Evolutionary conservation across 2,888 invertebrate species (phyloP).

Genomic region (Perithous albicinctus): DNA sequence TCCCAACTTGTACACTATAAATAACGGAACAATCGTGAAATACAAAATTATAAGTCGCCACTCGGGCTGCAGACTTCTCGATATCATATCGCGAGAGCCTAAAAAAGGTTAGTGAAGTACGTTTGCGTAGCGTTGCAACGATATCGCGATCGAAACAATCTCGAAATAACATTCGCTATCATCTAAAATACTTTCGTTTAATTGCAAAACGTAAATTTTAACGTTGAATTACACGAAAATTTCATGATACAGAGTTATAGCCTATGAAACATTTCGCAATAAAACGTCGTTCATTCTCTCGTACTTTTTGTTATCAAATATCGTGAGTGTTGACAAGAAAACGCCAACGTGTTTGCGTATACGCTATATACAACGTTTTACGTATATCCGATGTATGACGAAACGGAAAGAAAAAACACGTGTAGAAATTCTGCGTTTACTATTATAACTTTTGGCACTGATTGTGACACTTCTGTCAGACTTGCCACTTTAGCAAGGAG

Average conservation of each 20-base stretch:
- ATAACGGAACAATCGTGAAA: slow-evolving; percentile 16
- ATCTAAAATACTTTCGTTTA: background rate
- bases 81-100: slow-evolving; percentile 21
- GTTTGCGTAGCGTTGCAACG: background rate
- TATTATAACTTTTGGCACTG: slow-evolving; percentile 53
- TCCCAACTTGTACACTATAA: background rate
- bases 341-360: slow-evolving; percentile 12
- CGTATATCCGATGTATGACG: slow-evolving; percentile 34
- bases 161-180: slow-evolving; percentile 15
- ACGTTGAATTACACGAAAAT: slow-evolving; percentile 1
- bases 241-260: background rate
- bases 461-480: background rate
- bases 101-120: slow-evolving; percentile 45
- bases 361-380: slow-evolving; percentile 18
- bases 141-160: background rate
- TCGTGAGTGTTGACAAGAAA: slow-evolving; percentile 20
- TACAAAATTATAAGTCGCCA: slow-evolving; percentile 19
- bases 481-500: background rate
- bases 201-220: background rate
- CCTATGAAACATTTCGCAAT: slow-evolving; percentile 18
- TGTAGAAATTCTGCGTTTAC: slow-evolving; percentile 48
- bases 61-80: slow-evolving; percentile 2
- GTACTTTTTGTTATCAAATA: background rate
- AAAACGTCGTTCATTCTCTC: background rate
- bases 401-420: slow-evolving; percentile 49